Conservation (phyloP, 2,888 invertebrate genomes). For the Enoplolaimus lenunculus region DNA sequence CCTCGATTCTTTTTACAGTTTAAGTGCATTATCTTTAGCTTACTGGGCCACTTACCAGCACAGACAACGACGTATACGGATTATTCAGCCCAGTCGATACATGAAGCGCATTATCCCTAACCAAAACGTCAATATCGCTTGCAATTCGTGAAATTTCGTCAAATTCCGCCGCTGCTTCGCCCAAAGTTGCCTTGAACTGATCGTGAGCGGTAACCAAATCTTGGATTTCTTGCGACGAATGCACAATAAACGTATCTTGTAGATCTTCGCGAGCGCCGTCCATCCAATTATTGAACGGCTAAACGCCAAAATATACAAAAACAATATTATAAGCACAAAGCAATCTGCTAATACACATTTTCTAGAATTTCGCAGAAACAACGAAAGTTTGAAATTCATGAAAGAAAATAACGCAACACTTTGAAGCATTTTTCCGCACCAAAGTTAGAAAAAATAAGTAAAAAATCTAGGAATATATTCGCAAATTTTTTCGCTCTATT, state of each 20-base stretch:
- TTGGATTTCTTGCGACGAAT: slow-evolving; percentile 97
- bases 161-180: slow-evolving; percentile 96
- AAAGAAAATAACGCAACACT: too few relatives aligned
- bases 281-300: slow-evolving; percentile 97
- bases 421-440: too few relatives aligned
- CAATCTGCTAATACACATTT: too few relatives aligned
- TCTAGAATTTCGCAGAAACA: too few relatives aligned
- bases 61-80: slow-evolving; percentile 25
- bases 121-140: slow-evolving; percentile 56
- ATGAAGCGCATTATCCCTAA: slow-evolving; percentile 30
- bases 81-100: slow-evolving; percentile 32
- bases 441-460: too few relatives aligned
- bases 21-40: too few relatives aligned
- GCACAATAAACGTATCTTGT: slow-evolving; percentile 98
- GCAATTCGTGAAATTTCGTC: slow-evolving; percentile 82
- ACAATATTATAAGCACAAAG: too few relatives aligned
- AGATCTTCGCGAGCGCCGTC: slow-evolving; percentile 98
- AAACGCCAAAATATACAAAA: slow-evolving; percentile 25
- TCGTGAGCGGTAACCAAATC: slow-evolving; percentile 89
- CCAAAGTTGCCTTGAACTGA: slow-evolving; percentile 87
- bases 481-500: too few relatives aligned
- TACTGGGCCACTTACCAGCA: slow-evolving; percentile 10
- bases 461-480: too few relatives aligned
- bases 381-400: too few relatives aligned
- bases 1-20: too few relatives aligned